These are phyloP conservation scores for Rhodophaea formosa DNA, from an alignment of 2,888 invertebrate species.

Conservation along the genomic window DNA sequence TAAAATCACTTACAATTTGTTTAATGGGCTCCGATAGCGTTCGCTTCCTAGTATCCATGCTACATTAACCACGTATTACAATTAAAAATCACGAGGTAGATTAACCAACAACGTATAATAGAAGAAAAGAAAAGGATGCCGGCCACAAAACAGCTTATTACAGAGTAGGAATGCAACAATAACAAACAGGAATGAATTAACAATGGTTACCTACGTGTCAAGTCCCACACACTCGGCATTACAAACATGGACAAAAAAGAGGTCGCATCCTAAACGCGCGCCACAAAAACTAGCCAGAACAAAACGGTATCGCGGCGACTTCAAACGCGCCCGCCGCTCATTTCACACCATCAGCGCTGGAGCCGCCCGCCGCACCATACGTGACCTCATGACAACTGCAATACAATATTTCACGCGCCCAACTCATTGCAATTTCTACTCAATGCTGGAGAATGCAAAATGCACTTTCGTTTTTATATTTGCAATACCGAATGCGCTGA, in stretches of 20 bases:
- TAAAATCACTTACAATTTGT: slow-evolving; percentile 58
- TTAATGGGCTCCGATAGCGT: slow-evolving; percentile 56
- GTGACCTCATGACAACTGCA: slow-evolving; percentile 69
- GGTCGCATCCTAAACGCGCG: slow-evolving; percentile 71
- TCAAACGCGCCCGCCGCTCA: slow-evolving; percentile 68
- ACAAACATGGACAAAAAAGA: slow-evolving; percentile 77
- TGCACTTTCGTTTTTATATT: not conserved
- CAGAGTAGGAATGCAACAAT: slow-evolving; percentile 55
- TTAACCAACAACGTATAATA: slow-evolving; percentile 5
- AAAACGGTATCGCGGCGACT: slow-evolving; percentile 72
- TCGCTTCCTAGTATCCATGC: slow-evolving; percentile 51
- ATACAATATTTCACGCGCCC: slow-evolving; percentile 30
- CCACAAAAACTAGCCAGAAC: slow-evolving; percentile 67
- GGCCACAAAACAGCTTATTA: slow-evolving; percentile 33
- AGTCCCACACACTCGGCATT: slow-evolving; percentile 79
- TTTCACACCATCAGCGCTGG: slow-evolving; percentile 72
- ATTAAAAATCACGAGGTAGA: slow-evolving; percentile 41
- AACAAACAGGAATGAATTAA: slow-evolving; percentile 71
- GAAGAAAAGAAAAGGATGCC: slow-evolving; percentile 4
- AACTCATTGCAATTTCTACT: not conserved
- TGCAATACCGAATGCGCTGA: slow-evolving; percentile 39
- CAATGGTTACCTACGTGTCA: slow-evolving; percentile 78
- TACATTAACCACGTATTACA: slow-evolving; percentile 37
- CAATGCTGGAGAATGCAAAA: not conserved
- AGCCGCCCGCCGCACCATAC: slow-evolving; percentile 54